These are phyloP conservation scores for Lasioglossum marginatum DNA, from an alignment of 2,888 invertebrate genomes.

Conservation along the genomic window DNA sequence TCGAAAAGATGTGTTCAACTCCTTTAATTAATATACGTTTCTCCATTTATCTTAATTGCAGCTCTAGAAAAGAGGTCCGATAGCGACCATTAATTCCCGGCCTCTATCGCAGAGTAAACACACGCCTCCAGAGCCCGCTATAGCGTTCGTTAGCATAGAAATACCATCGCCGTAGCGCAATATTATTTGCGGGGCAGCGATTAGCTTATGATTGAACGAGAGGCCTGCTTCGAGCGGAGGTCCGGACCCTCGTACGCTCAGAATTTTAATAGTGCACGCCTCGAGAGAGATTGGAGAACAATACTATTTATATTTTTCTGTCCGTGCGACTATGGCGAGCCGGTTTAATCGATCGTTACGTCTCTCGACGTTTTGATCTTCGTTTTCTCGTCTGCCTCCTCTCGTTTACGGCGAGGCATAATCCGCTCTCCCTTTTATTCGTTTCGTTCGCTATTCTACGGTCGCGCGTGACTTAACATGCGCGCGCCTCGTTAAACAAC, in stretches of 20 bases:
- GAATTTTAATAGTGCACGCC: not conserved
- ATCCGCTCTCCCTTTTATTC: conserved; percentile 21
- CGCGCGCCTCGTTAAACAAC: conserved; percentile 54
- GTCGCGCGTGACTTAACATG: conserved; percentile 45
- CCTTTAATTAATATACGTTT: not conserved
- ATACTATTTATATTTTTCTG: not conserved
- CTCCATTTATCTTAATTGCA: not conserved
- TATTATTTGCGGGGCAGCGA: not conserved
- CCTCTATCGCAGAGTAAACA: not conserved
- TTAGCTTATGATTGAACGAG: not conserved
- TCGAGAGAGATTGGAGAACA: not conserved
- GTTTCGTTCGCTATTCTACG: conserved; percentile 20
- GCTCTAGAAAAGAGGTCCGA: not conserved
- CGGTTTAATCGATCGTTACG: not conserved
- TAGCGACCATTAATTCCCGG: not conserved
- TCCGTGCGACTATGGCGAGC: not conserved
- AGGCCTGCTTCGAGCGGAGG: not conserved
- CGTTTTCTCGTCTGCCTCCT: too few species aligned
- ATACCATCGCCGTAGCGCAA: not conserved
- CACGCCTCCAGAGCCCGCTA: not conserved
- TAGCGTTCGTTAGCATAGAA: not conserved
- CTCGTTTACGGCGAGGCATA: not conserved
- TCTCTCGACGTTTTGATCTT: not conserved
- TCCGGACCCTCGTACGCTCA: not conserved
- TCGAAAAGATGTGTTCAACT: not conserved